Conservation (phyloP, 2,888 invertebrate species). For the Agrotis puta region DNA sequence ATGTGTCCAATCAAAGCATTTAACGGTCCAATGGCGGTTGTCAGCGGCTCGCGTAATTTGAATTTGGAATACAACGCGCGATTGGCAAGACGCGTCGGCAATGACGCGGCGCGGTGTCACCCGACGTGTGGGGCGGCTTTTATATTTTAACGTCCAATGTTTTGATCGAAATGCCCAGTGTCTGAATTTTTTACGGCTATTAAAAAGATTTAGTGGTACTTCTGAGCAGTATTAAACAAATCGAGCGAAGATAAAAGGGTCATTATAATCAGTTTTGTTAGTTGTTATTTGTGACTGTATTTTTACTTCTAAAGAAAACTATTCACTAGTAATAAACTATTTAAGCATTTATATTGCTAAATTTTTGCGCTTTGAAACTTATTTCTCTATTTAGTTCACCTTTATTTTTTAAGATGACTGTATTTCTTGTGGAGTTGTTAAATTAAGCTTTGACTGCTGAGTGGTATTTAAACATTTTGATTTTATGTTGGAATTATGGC, state of each 20-base stretch:
- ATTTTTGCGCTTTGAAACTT: background rate
- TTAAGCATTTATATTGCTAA: conserved; percentile 4
- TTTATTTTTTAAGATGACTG: background rate
- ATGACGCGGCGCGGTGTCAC: conserved; percentile 59
- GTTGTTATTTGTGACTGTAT: conserved; percentile 27
- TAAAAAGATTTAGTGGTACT: conserved; percentile 66
- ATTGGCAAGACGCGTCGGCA: conserved; percentile 68
- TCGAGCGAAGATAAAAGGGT: conserved; percentile 65
- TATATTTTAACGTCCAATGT: conserved; percentile 59
- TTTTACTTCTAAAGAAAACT: conserved; percentile 40
- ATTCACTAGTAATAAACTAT: conserved; percentile 22
- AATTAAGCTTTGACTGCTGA: background rate
- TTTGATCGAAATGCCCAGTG: conserved; percentile 59
- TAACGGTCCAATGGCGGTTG: conserved; percentile 65
- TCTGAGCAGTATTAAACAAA: conserved; percentile 62
- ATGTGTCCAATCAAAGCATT: conserved; percentile 72
- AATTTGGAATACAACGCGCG: conserved; percentile 72
- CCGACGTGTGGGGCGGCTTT: conserved; percentile 69
- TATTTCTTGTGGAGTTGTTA: background rate
- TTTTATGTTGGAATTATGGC: background rate
- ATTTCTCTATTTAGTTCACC: background rate
- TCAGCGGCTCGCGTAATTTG: conserved; percentile 68
- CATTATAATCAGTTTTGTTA: conserved; percentile 59
- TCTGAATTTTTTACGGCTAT: conserved; percentile 64
- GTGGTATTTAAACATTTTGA: background rate